phyloP scores from a whole-genome alignment of 1,140 invertebrate species.

The Zaprionus ghesquierei region DNA sequence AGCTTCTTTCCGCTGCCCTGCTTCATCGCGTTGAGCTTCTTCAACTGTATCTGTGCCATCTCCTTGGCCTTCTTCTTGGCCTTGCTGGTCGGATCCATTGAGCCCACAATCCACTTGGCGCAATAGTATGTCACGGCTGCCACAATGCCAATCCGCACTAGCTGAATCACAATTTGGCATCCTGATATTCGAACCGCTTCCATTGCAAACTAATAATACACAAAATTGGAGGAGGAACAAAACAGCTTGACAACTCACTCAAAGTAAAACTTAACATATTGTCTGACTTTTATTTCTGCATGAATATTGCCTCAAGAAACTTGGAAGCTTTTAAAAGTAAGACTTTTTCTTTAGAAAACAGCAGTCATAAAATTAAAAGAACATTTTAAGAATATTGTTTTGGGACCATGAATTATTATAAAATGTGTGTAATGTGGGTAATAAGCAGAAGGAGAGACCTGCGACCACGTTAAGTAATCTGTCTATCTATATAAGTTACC shows the following conservation, averaged over 20 bases:
- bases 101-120: conserved; percentile 92
- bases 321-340: too few species aligned
- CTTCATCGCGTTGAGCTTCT: conserved; percentile 83
- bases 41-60: conserved; percentile 86
- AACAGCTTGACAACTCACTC: conserved; percentile 1
- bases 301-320: too few species aligned
- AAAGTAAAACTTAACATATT: background rate
- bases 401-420: too few species aligned
- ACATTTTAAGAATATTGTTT: too few species aligned
- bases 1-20: conserved; percentile 53
- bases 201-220: conserved; percentile 38
- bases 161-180: conserved; percentile 87
- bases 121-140: conserved; percentile 93
- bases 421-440: too few species aligned
- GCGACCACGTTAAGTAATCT: too few species aligned
- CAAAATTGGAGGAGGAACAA: background rate
- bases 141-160: conserved; percentile 89
- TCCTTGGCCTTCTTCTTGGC: conserved; percentile 90
- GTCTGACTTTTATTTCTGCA: too few species aligned
- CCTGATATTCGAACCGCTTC: conserved; percentile 62
- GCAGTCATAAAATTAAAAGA: too few species aligned
- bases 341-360: too few species aligned
- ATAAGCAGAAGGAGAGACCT: too few species aligned
- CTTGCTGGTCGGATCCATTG: conserved; percentile 90
- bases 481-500: too few species aligned